Evolutionary conservation across 1,140 invertebrate species (phyloP).

Genomic region (Amyelois transitella): DNA sequence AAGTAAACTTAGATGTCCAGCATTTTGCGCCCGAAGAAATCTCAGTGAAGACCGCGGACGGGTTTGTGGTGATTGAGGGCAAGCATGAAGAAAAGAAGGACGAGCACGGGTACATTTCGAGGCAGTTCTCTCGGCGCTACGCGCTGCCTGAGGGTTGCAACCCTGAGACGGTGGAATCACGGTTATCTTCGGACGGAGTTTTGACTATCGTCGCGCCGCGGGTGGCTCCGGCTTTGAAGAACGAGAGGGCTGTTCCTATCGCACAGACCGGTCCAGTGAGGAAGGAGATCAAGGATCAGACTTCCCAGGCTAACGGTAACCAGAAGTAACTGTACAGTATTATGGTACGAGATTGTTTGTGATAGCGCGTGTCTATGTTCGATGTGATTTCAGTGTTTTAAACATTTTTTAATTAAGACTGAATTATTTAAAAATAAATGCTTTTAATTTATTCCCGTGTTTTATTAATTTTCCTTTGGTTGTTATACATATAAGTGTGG

Average conservation of each 20-base stretch:
- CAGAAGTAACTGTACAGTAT: background rate
- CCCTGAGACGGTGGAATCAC: constrained; percentile 78
- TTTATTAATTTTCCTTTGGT: too few species aligned
- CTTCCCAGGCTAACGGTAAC: constrained; percentile 25
- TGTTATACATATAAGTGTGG: too few species aligned
- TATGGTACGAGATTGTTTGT: background rate
- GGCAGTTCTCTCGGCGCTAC: constrained; percentile 83
- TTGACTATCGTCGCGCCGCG: constrained; percentile 79
- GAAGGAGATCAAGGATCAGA: constrained; percentile 53
- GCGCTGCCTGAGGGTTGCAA: constrained; percentile 82
- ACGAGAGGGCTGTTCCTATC: constrained; percentile 78
- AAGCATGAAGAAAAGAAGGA: constrained; percentile 87
- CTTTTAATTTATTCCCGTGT: too few species aligned
- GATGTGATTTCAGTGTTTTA: background rate
- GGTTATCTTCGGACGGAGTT: constrained; percentile 83
- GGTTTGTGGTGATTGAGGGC: constrained; percentile 79
- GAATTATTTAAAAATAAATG: background rate
- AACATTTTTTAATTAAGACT: background rate
- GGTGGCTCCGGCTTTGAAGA: constrained; percentile 67
- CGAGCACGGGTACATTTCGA: constrained; percentile 82
- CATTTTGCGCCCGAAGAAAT: constrained; percentile 91
- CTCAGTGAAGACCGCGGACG: constrained; percentile 85
- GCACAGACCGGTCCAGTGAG: constrained; percentile 76
- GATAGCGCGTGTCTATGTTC: background rate
- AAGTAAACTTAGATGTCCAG: constrained; percentile 86